Base-by-base conservation (phyloP, 2,888 invertebrate species). In the Achlya flavicornis region DNA sequence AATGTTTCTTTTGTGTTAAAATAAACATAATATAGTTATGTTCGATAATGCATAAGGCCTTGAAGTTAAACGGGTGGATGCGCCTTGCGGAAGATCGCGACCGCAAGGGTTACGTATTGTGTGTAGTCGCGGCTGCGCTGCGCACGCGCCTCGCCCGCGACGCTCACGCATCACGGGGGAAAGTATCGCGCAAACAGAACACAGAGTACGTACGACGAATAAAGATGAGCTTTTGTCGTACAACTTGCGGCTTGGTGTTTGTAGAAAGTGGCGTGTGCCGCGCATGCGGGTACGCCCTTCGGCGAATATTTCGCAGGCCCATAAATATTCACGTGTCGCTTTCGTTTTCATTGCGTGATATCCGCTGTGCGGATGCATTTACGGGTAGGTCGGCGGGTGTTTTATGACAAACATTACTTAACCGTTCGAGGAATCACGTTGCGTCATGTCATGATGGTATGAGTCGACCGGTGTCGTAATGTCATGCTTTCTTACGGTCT, bases 261-360 rank as follows among this genome's bases (percentile, higher is more conserved):
- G 89, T 91, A 92, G 93, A 93, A 93, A 93, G 93, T 84, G 87
- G 85, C 79, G 71, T 79, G 82, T 77, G 81, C 77, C 66, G 73
- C 71, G 77, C 84, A 92, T 92, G 87, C 92, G 92, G 93, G 92
- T 86, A 89, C 89, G 92, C 93, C 93, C 93, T 93, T 92, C 86
- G 88, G 90, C 89, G 87, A 89, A 91, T 89, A 91, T 89, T 92
- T 90, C 89, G 91, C 92, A 85, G 84, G 84, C 87, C 85, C 86
- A 90, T 92, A 91, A 91, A 92, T 90, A 91, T 90, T 90, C 85
- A 87, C 81, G 79, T 78, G 82, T 77, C 88, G 82, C 92, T 93
- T 93, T 93, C 92, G 77, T 89, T 92, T 93, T 90, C 90, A 87
- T 88, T 89, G 87, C 87, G 86, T 85, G 87, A 88, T 81, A 86